phyloP scores from a whole-genome alignment of 2,797 vertebrate genomes.

The Bufotes viridis region DNA sequence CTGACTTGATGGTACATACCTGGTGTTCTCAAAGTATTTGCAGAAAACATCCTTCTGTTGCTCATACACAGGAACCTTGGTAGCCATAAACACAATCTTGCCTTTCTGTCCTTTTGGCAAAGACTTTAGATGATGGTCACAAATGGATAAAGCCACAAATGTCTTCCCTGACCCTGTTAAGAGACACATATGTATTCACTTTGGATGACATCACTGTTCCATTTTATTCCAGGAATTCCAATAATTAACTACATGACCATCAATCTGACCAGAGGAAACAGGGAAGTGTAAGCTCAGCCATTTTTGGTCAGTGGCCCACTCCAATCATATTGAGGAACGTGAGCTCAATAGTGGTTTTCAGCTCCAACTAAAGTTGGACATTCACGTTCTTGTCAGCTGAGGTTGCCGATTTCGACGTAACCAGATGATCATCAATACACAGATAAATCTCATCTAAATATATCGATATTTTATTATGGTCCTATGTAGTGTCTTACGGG shows the following conservation, averaged over 20 bases:
- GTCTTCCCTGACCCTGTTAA: slow-evolving; percentile 81
- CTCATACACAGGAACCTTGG: slow-evolving; percentile 77
- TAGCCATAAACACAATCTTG: slow-evolving; percentile 77
- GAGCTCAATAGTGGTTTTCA: no score
- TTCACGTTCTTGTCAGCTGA: no score
- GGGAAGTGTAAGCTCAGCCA: neutral
- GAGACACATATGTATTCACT: neutral
- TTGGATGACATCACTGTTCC: neutral
- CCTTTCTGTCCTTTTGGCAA: slow-evolving; percentile 64
- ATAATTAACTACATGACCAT: no score
- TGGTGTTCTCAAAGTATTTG: slow-evolving; percentile 72
- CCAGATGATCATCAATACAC: no score
- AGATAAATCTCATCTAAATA: no score
- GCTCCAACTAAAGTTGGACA: no score
- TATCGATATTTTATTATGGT: no score
- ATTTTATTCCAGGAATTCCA: neutral
- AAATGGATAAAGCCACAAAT: slow-evolving; percentile 74
- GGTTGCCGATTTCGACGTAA: no score
- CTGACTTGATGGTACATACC: slow-evolving; percentile 64
- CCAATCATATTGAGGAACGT: no score
- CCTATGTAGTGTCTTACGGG: no score
- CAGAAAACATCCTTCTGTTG: slow-evolving; percentile 78
- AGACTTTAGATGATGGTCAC: slow-evolving; percentile 76
- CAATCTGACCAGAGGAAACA: neutral
- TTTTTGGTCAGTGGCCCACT: no score